phyloP scores from a whole-genome alignment of 2,113 vertebrate species.

The Cinclus mexicanus region DNA sequence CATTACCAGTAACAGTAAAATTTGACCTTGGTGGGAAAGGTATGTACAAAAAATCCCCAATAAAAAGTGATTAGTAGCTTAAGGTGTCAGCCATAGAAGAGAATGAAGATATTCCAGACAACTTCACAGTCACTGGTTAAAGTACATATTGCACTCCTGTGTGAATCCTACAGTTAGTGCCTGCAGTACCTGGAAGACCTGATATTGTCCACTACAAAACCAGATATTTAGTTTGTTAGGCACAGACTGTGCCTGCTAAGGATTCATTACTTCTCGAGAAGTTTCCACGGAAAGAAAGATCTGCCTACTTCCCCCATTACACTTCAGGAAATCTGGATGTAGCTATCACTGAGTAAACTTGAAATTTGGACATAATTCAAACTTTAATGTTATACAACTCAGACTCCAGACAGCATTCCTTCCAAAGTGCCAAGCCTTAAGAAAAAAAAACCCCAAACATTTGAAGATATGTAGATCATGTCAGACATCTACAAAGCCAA shows the following conservation, averaged over 20 bases:
- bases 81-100: background rate
- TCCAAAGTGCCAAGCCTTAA: background rate
- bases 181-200: background rate
- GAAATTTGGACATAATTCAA: conserved; percentile 47
- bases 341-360: conserved; percentile 26
- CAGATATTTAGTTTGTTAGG: background rate
- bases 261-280: background rate
- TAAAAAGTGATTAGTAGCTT: background rate
- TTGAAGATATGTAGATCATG: conserved; percentile 12
- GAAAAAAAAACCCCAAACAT: background rate
- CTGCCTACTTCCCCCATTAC: background rate
- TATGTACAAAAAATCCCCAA: background rate
- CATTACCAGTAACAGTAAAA: background rate
- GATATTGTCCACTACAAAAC: background rate
- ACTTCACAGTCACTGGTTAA: background rate
- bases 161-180: background rate
- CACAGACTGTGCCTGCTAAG: background rate
- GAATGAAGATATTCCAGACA: background rate
- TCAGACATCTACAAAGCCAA: conserved; percentile 17
- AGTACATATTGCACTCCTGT: background rate
- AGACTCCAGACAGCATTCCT: background rate
- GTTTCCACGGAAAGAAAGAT: background rate
- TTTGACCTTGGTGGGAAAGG: background rate
- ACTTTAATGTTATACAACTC: conserved; percentile 14
- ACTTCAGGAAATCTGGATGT: background rate